phyloP scores from a whole-genome alignment of 2,888 invertebrate genomes.

The Dryocosmus kuriphilus region DNA sequence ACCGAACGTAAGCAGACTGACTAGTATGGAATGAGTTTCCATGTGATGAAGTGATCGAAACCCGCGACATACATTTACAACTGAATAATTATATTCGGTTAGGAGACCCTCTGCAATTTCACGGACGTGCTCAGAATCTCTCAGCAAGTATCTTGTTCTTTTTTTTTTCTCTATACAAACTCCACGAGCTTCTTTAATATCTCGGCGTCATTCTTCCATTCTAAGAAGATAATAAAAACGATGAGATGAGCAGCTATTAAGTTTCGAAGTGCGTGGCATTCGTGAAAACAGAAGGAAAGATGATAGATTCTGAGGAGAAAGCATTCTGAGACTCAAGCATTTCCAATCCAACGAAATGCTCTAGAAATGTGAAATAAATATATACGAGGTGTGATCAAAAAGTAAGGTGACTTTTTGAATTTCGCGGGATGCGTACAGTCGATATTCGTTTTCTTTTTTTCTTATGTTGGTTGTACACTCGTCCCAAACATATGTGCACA shows the following conservation, averaged over 20 bases:
- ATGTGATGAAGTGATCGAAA: background rate
- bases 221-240: background rate
- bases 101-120: background rate
- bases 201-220: background rate
- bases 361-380: background rate
- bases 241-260: background rate
- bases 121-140: background rate
- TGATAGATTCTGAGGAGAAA: background rate
- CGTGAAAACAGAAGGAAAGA: constrained; percentile 3
- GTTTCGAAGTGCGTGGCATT: background rate
- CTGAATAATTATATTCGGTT: background rate
- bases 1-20: background rate
- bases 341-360: background rate
- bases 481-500: no score
- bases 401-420: no score
- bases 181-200: background rate
- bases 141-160: background rate
- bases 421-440: no score
- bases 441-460: no score
- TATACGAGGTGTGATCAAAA: no score
- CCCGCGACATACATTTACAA: background rate
- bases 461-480: no score
- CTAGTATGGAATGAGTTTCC: background rate
- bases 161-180: background rate
- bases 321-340: background rate